Conservation (phyloP, 30 jellyfish, hydroid and myxozoan genomes). For the Rhopilema esculentum region DNA sequence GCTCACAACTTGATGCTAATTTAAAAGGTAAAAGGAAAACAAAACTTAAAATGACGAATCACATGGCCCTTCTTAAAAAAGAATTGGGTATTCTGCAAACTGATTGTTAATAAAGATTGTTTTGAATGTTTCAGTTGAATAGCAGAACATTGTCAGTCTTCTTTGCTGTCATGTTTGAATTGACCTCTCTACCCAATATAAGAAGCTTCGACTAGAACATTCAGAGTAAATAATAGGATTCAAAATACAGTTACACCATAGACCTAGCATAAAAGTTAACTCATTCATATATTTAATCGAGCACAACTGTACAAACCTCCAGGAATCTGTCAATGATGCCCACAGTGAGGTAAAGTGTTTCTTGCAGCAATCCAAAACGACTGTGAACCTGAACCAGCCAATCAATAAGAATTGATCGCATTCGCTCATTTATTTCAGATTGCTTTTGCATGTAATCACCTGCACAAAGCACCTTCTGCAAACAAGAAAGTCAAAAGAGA, state of each 20-base stretch:
- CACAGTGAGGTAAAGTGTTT: slow-evolving; percentile 90
- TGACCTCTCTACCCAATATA: too few species aligned
- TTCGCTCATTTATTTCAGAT: slow-evolving; percentile 85
- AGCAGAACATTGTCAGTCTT: too few species aligned
- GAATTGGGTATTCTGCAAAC: not conserved
- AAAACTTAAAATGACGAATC: not conserved
- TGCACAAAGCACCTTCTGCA: slow-evolving; percentile 71
- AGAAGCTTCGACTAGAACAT: too few species aligned
- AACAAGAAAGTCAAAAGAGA: not conserved
- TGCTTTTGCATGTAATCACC: slow-evolving; percentile 87
- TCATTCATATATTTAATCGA: too few species aligned
- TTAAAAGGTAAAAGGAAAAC: not conserved
- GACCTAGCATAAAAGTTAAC: too few species aligned
- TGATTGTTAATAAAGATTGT: not conserved
- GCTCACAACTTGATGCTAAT: slow-evolving; percentile 67
- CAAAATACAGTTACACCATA: too few species aligned
- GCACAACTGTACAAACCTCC: slow-evolving; percentile 46
- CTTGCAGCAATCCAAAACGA: slow-evolving; percentile 92
- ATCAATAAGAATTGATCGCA: slow-evolving; percentile 95
- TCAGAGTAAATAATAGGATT: too few species aligned
- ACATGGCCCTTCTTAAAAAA: not conserved
- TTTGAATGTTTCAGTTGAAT: too few species aligned
- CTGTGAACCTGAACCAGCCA: slow-evolving; percentile 97
- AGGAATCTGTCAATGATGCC: slow-evolving; percentile 82
- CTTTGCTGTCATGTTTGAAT: too few species aligned